Base-by-base conservation (phyloP, 2,888 invertebrate genomes). In the Synanthedon andrenaeformis region DNA sequence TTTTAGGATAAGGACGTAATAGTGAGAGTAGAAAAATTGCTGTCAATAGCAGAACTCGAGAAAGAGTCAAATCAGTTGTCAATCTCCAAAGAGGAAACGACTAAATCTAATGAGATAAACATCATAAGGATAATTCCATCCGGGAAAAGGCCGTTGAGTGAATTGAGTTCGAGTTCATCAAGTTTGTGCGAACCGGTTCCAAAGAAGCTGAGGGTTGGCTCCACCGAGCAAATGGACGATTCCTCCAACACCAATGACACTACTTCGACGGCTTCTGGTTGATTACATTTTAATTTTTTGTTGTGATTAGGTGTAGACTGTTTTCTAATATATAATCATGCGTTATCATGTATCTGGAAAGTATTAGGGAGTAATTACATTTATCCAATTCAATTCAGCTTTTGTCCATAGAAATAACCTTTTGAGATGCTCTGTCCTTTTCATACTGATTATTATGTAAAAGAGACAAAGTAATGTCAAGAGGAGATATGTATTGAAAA, bases 1-100 rank as follows among this genome's bases (percentile, higher is more conserved):
- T 64, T 57, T 35, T 66, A 83, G 76, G 81, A 88, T 58, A 72
- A 76, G 54, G 76, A 75, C 53, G 72, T 82, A 8, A 78, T 79
- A 41, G 63, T 74, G 51, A 74, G 73, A 58, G 80, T 87, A n/a
- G 78, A 86, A 52, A 74, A 70, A 52, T 62, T 88, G 19, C 65
- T 88, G 35, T 62, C 74, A 1, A 62, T 70, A 42, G 66, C 67
- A 49, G 56, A 60, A 12, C 63, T 72, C 52, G 54, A 62, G 11
- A 70, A 66, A 55, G 63, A 62, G 51, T 65, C 75, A 54, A 65
- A 62, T n/a, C 63, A 69, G 3, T 57, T 72, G 51, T 63, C 58
- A 12, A 59, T 57, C 42, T 69, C 71, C 6, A 72, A 79, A 49
- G 76, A 83, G 51, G 81, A 82, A 52, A 71, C 67, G 17, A 51